Evolutionary conservation across 2,888 invertebrate genomes (phyloP).

Genomic region (Eurytoma adleriae): DNA sequence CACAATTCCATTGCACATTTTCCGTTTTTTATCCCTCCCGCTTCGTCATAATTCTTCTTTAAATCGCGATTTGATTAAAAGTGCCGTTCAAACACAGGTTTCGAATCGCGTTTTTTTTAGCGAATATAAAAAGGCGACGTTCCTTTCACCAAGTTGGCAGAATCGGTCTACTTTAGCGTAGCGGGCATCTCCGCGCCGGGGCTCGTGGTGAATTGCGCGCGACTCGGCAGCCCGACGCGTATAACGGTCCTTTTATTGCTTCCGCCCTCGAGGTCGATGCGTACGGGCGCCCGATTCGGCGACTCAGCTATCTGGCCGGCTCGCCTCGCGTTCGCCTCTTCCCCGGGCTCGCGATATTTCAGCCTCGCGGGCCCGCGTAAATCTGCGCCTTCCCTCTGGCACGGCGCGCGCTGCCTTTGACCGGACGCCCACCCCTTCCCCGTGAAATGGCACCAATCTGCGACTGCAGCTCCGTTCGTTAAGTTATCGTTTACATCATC

Average conservation of each 20-base stretch:
- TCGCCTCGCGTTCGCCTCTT: constrained; percentile 15
- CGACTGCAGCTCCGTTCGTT: constrained; percentile 15
- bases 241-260: constrained; percentile 39
- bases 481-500: constrained; percentile 35
- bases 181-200: not conserved
- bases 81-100: too few species aligned
- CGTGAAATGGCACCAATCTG: constrained; percentile 10
- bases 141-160: not conserved
- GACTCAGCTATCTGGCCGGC: constrained; percentile 3
- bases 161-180: constrained; percentile 22
- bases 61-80: too few species aligned
- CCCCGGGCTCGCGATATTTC: constrained; percentile 23
- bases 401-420: not conserved
- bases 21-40: too few species aligned
- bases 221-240: constrained; percentile 20
- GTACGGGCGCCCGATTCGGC: constrained; percentile 10
- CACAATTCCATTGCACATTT: too few species aligned
- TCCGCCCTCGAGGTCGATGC: constrained; percentile 20
- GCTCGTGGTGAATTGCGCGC: constrained; percentile 26
- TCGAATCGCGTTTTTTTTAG: too few species aligned
- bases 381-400: not conserved
- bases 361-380: not conserved
- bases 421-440: not conserved
- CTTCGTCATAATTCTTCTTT: too few species aligned
- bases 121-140: not conserved